Evolutionary conservation across 2,113 vertebrate species (phyloP), one percentile per base, ranked within the genome.

Genomic region (Chrysemys picta): DNA sequence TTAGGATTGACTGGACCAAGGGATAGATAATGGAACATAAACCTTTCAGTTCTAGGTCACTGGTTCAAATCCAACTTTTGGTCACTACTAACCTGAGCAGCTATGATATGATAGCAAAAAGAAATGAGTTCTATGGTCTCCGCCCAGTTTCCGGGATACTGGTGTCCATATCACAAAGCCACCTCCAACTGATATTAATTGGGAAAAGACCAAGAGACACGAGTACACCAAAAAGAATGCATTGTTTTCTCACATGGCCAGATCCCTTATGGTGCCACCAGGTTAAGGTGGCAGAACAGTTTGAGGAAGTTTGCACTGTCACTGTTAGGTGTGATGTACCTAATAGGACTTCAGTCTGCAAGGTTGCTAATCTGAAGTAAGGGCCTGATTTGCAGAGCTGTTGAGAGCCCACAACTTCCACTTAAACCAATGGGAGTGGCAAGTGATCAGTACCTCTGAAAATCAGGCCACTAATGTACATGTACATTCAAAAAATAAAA

Each of bases 281-380:
- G 49, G 27, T 19, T 56, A 49, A 81, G 38, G 1, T 27, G n/a
- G 29, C 11, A 62, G 19, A 17, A 84, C 31, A 56, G 8, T 1
- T 0, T 52, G 85, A 69, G 9, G 45, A 16, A 82, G 10, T 4
- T 82, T 13, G 25, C 0, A 0, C 10, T 35, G 14, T 14, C 38
- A 42, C 5, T 75, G 5, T 8, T 56, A 56, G 54, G 65, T 10
- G 12, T 14, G 22, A 3, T 24, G 65, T 35, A 19, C 75, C 0
- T 42, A 49, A 49, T 6, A 9, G 53, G n/a, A 79, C 2, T 4
- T 86, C 47, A 82, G 42, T 19, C 27, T 6, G 0, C 0, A 3
- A n/a, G 8, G 5, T 27, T 19, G 47, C 10, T 82, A 4, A 2
- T 22, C 65, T 21, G 16, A 10, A 16, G 38, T 57, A 84, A 35